A percentile compares a stretch with the other conserved stretches of the same genome.
Conservation (phyloP, 2,113 vertebrate species). For the Cygnus buccinator region DNA sequence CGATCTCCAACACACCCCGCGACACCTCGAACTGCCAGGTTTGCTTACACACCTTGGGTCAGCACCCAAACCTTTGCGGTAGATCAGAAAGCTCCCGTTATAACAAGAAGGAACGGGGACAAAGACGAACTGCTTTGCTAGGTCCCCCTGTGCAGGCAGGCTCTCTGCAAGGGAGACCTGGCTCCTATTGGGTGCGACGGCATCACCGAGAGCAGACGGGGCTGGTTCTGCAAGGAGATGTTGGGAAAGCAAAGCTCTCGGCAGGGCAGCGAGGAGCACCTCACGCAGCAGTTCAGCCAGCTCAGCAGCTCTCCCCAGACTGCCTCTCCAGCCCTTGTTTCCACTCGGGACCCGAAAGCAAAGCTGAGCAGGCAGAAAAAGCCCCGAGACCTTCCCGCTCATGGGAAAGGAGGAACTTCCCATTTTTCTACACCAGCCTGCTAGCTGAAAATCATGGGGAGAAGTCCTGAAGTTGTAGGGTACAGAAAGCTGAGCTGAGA, state of each 20-base stretch:
- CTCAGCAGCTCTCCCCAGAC: not conserved
- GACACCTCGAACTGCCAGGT: not conserved
- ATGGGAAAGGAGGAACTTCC: not conserved
- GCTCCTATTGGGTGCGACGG: not conserved
- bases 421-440: not conserved
- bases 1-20: not conserved
- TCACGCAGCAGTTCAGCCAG: not conserved
- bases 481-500: not conserved
- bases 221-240: constrained; percentile 42
- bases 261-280: not conserved
- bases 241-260: not conserved
- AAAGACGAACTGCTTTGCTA: not conserved
- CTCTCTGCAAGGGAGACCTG: not conserved
- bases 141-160: not conserved
- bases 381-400: not conserved
- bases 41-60: constrained; percentile 12
- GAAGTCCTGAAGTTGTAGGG: not conserved
- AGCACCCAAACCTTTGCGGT: constrained; percentile 7
- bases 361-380: not conserved
- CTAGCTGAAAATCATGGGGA: not conserved
- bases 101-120: not conserved
- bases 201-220: not conserved
- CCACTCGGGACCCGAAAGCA: not conserved
- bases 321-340: not conserved
- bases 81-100: constrained; percentile 25